Base-by-base conservation (phyloP, 2,888 invertebrate species). In the Geotrupes spiniger region DNA sequence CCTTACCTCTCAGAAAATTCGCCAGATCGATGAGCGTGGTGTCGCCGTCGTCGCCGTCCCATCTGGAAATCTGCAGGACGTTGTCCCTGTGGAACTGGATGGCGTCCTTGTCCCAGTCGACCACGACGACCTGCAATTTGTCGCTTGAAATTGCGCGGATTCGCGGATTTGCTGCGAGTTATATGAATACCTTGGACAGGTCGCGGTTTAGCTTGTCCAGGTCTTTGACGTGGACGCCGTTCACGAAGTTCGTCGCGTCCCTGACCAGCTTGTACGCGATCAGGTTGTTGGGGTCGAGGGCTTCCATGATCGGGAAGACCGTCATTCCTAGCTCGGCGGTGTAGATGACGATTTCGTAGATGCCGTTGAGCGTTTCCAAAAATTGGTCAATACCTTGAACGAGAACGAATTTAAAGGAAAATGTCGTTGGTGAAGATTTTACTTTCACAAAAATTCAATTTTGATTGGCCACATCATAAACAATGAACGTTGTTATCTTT, bases 291-390 rank as follows among this genome's bases (percentile, higher is more conserved):
- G 94, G 92, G 74, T 99, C 98, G 46, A 99, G 76, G 17, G 89
- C 89, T 71, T 96, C 93, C 42, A 97, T 77, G 31, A 99, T 88
- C 0, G 96, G 94, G 74, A 89, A 93, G 21, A 95, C 95, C 56
- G 94, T 96, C 81, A 94, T 87, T 48, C 92, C 95, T 67, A 91
- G 91, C 73, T 98, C 98, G 14, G 91, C 87, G 0, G 99, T 98
- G 73, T 92, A 99, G 47, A 99, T 85, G 2, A 99, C 95, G 54
- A 96, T 85, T 78, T 99, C 99, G 76, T 92, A 99, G 60, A 87
- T 78, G 6, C 68, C 68, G 52, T 65, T 66, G n/a, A 72, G 55
- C 3, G 63, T 59, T 64, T 94, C 90, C n/a, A 99, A 75, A 70
- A 99, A 97, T 61, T 91, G 87, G 66, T 98, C 96, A 0, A 99